These are phyloP conservation scores for Aleiodes alternator DNA, from an alignment of 2,888 invertebrate species.

Conservation along the genomic window DNA sequence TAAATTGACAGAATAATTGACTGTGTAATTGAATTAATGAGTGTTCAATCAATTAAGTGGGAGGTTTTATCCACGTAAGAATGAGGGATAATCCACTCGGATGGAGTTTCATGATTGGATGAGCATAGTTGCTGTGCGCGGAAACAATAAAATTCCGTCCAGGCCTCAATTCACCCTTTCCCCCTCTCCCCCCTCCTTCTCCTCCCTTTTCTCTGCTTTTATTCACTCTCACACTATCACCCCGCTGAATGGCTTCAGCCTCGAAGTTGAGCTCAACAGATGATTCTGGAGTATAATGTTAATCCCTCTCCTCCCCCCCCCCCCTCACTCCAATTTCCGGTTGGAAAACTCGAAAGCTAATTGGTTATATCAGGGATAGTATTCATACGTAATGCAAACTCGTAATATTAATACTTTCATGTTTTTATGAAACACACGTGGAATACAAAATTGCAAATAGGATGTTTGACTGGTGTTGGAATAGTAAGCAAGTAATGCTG, in stretches of 20 bases:
- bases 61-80: not conserved
- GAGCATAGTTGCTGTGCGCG: conserved; percentile 1
- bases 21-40: conserved; percentile 25
- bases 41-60: conserved; percentile 18
- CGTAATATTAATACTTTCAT: not conserved
- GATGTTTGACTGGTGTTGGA: conserved; percentile 1
- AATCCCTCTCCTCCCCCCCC: not conserved
- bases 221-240: not conserved
- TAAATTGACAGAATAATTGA: conserved; percentile 24
- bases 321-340: not conserved
- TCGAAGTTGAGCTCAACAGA: conserved; percentile 16
- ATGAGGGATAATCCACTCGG: conserved; percentile 15
- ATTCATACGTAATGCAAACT: conserved; percentile 1
- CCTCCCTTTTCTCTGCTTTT: too few relatives aligned
- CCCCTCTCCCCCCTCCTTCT: too few relatives aligned
- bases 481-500: not conserved
- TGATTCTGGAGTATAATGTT: conserved; percentile 19
- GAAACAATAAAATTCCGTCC: conserved; percentile 24
- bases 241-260: not conserved
- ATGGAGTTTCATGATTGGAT: not conserved
- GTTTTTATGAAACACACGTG: not conserved
- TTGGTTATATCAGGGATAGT: not conserved
- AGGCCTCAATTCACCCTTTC: not conserved
- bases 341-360: conserved; percentile 3
- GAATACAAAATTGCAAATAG: conserved; percentile 12